Percentiles rank a stretch among this genome's conserved stretches.
These are phyloP conservation scores for Heliconius congener DNA, from an alignment of 1,140 invertebrate species.

Conservation along the genomic window DNA sequence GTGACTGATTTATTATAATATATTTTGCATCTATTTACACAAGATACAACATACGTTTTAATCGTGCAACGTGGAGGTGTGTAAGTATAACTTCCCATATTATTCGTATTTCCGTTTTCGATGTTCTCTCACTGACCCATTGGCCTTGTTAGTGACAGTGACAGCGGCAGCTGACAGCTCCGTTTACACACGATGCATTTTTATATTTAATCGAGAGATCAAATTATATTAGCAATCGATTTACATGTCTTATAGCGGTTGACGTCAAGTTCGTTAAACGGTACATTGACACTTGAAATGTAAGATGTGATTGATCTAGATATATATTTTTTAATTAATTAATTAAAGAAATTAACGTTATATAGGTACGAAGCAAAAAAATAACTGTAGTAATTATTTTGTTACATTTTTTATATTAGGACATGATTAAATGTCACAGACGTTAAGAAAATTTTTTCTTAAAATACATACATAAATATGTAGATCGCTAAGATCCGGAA, in stretches of 20 bases:
- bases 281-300: constrained; percentile 1
- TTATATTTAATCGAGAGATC: constrained; percentile 9
- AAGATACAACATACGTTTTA: neutral
- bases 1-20: constrained; percentile 3
- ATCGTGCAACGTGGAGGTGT: constrained; percentile 29
- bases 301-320: constrained; percentile 1
- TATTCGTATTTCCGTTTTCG: constrained; percentile 40
- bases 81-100: constrained; percentile 30
- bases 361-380: neutral
- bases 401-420: too few relatives aligned
- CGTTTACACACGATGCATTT: constrained; percentile 28
- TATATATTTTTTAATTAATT: neutral
- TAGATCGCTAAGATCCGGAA: neutral
- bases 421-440: too few relatives aligned
- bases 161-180: constrained; percentile 27
- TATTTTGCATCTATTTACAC: constrained; percentile 20
- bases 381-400: neutral
- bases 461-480: too few relatives aligned
- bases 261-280: neutral
- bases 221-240: constrained; percentile 9
- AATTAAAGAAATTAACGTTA: neutral
- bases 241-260: neutral
- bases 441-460: too few relatives aligned
- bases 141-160: constrained; percentile 45
- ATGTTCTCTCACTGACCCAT: constrained; percentile 41